These are phyloP conservation scores for Dinoponera quadriceps DNA, from an alignment of 1,140 invertebrate species.

Conservation along the genomic window DNA sequence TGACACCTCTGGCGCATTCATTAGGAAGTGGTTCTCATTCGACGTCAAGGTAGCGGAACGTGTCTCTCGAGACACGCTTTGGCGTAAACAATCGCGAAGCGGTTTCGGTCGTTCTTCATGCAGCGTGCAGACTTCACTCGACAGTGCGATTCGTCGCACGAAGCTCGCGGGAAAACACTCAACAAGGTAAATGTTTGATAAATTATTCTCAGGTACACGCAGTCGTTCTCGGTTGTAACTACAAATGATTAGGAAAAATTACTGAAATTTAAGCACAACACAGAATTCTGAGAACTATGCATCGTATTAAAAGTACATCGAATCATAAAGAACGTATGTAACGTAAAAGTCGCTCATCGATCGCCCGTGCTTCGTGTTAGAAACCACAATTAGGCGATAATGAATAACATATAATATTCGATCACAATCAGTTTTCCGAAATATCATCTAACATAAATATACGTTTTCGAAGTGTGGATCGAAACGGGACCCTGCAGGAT, in stretches of 20 bases:
- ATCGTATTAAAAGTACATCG: not conserved
- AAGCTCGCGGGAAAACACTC: constrained; percentile 1
- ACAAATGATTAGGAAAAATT: too few relatives aligned
- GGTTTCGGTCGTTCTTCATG: not conserved
- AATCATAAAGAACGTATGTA: not conserved
- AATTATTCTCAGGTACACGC: not conserved
- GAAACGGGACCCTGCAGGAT: not conserved
- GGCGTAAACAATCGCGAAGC: not conserved
- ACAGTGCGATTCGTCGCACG: not conserved
- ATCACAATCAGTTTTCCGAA: not conserved
- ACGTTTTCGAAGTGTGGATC: not conserved
- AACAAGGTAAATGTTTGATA: not conserved
- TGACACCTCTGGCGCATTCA: constrained; percentile 85
- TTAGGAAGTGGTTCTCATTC: constrained; percentile 84
- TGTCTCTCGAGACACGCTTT: not conserved
- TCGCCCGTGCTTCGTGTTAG: not conserved
- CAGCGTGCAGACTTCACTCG: not conserved
- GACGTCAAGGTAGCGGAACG: not conserved
- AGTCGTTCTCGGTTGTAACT: too few relatives aligned
- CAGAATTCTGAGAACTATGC: not conserved
- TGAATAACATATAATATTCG: not conserved
- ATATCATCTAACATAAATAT: too few relatives aligned
- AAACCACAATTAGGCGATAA: too few relatives aligned
- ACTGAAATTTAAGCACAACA: too few relatives aligned
- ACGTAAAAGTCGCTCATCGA: not conserved